Evolutionary conservation across 2,797 vertebrate species (phyloP).

Genomic region (Craterocephalus amniculus): DNA sequence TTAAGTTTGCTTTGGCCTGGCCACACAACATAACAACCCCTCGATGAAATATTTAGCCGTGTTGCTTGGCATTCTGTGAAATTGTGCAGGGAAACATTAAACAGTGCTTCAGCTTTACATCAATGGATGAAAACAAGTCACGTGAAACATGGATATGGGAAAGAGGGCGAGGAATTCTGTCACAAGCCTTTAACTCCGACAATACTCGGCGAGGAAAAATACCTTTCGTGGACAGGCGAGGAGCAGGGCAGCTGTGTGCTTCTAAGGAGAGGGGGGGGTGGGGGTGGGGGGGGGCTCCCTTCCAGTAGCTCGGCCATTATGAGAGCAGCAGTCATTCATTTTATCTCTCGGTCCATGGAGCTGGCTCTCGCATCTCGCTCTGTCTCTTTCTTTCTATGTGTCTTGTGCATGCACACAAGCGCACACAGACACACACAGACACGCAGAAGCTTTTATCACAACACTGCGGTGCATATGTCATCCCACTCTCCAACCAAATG

Average conservation of each 20-base stretch:
- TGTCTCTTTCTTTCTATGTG: neutral
- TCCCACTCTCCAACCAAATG: conserved; percentile 64
- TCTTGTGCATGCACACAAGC: conserved; percentile 8
- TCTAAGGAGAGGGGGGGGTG: conserved; percentile 26
- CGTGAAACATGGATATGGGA: conserved; percentile 70
- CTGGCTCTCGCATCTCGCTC: conserved; percentile 46
- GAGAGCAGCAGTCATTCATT: conserved; percentile 68
- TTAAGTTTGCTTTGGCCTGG: conserved; percentile 79
- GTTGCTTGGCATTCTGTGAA: conserved; percentile 65
- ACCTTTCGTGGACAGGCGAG: conserved; percentile 58
- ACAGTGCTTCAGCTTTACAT: conserved; percentile 52
- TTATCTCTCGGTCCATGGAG: conserved; percentile 60
- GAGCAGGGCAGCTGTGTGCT: conserved; percentile 39
- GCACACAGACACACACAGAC: conserved; percentile 22
- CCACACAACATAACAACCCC: conserved; percentile 70
- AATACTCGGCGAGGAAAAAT: conserved; percentile 52
- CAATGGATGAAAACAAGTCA: conserved; percentile 48
- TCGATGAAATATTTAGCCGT: conserved; percentile 74
- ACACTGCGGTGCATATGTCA: conserved; percentile 65
- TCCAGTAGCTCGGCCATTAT: conserved; percentile 66
- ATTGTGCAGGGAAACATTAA: conserved; percentile 73
- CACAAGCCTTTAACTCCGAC: conserved; percentile 49
- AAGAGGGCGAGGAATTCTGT: conserved; percentile 71
- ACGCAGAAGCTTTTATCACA: conserved; percentile 65
- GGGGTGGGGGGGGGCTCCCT: conserved; percentile 28